Evolutionary conservation across 2,113 vertebrate species (phyloP).

Genomic region (Seriola rivoliana): DNA sequence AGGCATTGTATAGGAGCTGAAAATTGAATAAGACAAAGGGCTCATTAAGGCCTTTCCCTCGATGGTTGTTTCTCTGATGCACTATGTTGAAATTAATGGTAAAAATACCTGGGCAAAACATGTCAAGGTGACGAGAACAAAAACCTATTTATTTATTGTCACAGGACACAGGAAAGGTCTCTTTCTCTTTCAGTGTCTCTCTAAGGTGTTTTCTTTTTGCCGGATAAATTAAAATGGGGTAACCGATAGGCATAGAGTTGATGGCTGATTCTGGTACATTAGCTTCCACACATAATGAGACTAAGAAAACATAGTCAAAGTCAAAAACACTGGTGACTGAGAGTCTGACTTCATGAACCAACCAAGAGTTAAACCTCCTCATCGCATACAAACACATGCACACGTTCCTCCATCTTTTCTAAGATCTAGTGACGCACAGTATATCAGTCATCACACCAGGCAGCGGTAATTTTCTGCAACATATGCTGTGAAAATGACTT

Average conservation of each 20-base stretch:
- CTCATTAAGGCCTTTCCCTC: conserved; percentile 58
- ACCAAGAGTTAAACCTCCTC: not conserved
- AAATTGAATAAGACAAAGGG: conserved; percentile 63
- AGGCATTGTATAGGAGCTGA: conserved; percentile 27
- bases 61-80: conserved; percentile 35
- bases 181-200: conserved; percentile 16
- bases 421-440: not conserved
- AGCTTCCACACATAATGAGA: not conserved
- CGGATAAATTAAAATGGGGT: not conserved
- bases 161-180: conserved; percentile 26
- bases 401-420: not conserved
- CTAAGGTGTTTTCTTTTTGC: conserved; percentile 6
- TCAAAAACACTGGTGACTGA: not conserved
- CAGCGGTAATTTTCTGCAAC: conserved; percentile 67
- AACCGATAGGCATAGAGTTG: not conserved
- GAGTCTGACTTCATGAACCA: not conserved
- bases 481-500: conserved; percentile 75
- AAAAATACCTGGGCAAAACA: conserved; percentile 47
- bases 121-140: conserved; percentile 57
- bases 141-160: conserved; percentile 73
- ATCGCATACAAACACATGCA: not conserved
- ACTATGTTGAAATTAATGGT: conserved; percentile 44
- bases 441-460: conserved; percentile 2
- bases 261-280: not conserved
- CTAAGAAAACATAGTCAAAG: not conserved